Percentiles rank a stretch among this genome's conserved stretches.
phyloP scores from a whole-genome alignment of 2,888 invertebrate species.

The Chloroclysta siterata region DNA sequence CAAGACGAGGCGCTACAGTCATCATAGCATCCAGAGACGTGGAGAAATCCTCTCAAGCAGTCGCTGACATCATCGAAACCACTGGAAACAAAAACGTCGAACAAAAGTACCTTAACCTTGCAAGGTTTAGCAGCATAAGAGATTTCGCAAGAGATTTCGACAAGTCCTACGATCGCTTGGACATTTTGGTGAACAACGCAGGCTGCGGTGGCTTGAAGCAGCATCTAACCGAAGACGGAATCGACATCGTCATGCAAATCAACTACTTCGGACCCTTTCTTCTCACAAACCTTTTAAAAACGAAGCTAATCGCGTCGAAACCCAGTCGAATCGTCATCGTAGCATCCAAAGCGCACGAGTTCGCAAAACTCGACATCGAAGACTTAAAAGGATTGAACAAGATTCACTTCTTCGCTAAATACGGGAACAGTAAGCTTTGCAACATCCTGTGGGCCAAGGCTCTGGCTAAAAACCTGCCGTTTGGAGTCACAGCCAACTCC shows the following conservation, averaged over 20 bases:
- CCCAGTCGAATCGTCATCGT: conserved; percentile 76
- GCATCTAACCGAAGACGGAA: conserved; percentile 83
- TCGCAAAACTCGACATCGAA: conserved; percentile 77
- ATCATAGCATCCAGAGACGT: conserved; percentile 91
- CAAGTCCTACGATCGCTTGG: conserved; percentile 75
- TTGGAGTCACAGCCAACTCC: conserved; percentile 90
- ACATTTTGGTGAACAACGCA: conserved; percentile 88
- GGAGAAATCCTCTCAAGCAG: conserved; percentile 87
- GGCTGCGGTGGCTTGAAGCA: conserved; percentile 72
- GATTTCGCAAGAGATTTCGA: conserved; percentile 86
- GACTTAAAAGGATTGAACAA: conserved; percentile 47
- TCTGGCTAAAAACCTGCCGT: conserved; percentile 64
- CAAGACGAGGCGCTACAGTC: conserved; percentile 87
- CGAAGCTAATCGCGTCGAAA: conserved; percentile 68
- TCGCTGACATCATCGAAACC: conserved; percentile 87
- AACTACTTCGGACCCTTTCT: conserved; percentile 90
- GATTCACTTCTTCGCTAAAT: conserved; percentile 69
- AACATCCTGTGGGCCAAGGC: conserved; percentile 73
- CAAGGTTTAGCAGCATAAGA: conserved; percentile 79
- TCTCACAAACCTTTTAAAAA: conserved; percentile 87
- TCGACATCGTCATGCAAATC: conserved; percentile 86
- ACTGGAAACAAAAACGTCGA: conserved; percentile 89
- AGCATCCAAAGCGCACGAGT: conserved; percentile 64
- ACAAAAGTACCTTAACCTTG: conserved; percentile 81
- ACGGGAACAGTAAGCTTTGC: conserved; percentile 71